These are phyloP conservation scores for Rhipidura dahli DNA, from an alignment of 2,113 vertebrate species.

Conservation along the genomic window DNA sequence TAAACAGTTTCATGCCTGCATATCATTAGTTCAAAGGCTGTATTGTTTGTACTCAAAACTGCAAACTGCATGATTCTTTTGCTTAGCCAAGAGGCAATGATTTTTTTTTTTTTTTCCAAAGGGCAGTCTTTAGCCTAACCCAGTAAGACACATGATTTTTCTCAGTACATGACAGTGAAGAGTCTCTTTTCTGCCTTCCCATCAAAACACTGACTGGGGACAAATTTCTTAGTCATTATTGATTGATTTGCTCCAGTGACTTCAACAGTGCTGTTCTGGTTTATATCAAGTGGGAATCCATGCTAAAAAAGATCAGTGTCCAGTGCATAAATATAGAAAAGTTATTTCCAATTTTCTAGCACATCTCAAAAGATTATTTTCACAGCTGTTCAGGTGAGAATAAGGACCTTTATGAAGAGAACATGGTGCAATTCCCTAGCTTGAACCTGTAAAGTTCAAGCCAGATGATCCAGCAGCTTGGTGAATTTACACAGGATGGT, in stretches of 20 bases:
- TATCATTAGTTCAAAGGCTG: conserved; percentile 59
- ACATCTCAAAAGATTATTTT: neutral
- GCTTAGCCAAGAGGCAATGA: conserved; percentile 51
- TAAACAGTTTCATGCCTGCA: conserved; percentile 54
- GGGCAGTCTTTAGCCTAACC: conserved; percentile 13
- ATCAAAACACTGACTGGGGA: conserved; percentile 23
- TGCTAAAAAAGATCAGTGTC: neutral
- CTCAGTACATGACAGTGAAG: neutral
- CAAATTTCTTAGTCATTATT: conserved; percentile 34
- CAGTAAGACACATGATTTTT: conserved; percentile 26
- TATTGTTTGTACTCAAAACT: conserved; percentile 60
- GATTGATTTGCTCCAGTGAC: conserved; percentile 42
- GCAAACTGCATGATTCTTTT: conserved; percentile 14
- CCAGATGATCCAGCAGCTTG: neutral
- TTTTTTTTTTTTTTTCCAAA: neutral
- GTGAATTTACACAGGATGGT: neutral
- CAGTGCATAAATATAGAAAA: neutral
- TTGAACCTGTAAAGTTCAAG: neutral
- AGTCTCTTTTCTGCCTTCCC: neutral
- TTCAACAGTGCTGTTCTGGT: conserved; percentile 2
- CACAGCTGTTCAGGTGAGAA: neutral
- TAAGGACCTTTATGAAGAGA: neutral
- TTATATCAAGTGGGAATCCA: conserved; percentile 17
- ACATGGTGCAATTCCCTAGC: neutral
- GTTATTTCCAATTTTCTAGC: neutral